Evolutionary conservation across 2,113 vertebrate species (phyloP).

Genomic region (Copsychus sechellarum): DNA sequence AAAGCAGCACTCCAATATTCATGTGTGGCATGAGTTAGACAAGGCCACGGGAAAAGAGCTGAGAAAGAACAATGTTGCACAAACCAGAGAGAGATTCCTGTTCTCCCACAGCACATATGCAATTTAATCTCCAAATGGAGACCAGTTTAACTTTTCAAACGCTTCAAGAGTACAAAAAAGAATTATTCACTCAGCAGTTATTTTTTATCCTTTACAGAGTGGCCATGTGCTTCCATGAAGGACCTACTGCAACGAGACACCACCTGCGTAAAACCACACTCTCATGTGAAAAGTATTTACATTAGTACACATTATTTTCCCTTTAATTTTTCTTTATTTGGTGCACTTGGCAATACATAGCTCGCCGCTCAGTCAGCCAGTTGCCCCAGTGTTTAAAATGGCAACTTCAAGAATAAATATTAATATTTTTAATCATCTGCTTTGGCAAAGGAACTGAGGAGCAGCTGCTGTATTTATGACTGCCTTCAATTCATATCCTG

Average conservation of each 20-base stretch:
- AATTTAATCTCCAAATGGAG: background rate
- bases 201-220: background rate
- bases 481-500: slow-evolving; percentile 2
- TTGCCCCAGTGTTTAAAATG: background rate
- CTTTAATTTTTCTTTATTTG: background rate
- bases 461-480: background rate
- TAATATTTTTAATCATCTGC: slow-evolving; percentile 33
- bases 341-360: background rate
- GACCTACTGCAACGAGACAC: background rate
- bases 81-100: background rate
- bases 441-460: slow-evolving; percentile 28
- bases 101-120: background rate
- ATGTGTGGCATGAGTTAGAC: background rate
- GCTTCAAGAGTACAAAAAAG: background rate
- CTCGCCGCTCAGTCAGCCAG: background rate
- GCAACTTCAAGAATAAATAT: slow-evolving; percentile 51
- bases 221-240: background rate
- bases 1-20: background rate
- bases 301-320: background rate
- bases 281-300: background rate
- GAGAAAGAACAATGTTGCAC: background rate
- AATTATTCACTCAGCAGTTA: background rate
- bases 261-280: background rate
- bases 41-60: background rate
- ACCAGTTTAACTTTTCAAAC: background rate